Base-by-base conservation (phyloP, 2,797 vertebrate species). In the Neosilurus hyrtlii region DNA sequence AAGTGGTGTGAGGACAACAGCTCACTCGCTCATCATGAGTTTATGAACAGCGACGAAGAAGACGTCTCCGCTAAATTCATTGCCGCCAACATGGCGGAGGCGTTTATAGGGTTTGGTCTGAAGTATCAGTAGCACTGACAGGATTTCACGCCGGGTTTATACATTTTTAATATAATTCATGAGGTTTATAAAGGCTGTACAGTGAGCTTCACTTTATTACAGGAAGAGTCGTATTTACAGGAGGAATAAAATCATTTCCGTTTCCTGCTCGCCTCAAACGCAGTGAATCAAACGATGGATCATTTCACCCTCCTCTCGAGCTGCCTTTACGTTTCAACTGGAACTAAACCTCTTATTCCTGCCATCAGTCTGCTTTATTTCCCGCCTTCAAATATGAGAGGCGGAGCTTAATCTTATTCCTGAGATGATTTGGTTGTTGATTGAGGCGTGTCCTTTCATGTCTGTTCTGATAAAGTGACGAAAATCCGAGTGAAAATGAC, bases 91-190 rank as follows among this genome's bases (percentile, higher is more conserved):
- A 14, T 2, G 54, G 22, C 8, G 15, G n/a, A 57, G 26, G 24
- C 51, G 24, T 20, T 20, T 3, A 43, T 43, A 15, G 72, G 11
- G 26, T 35, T 74, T 26, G 20, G 24, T 16, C 51, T 35, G 43
- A 43, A 5, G 43, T 43, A 8, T 22, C 15, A 2, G 43, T 43
- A 8, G 49, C 15, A 51, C 49, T 9, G 49, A 4, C 49, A 9
- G 71, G 71, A 54, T 56, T 54, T 35, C 52, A 2, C 26, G 56
- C 10, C 3, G 12, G 54, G 72, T 57, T 75, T 59, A 75, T 75
- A 75, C 18, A 75, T 75, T 75, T 75, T 59, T 75, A 37, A 75
- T 75, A n/a, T 59, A 75, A 75, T 57, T 75, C 54, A 59, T 59
- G 73, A 59, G 73, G 26, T n/a, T 59, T 75, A 75, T 75, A 59